A percentile compares a stretch with the other conserved stretches of the same genome.
These are phyloP conservation scores for Tenualosa ilisha DNA, from an alignment of 2,797 vertebrate genomes.

Conservation along the genomic window DNA sequence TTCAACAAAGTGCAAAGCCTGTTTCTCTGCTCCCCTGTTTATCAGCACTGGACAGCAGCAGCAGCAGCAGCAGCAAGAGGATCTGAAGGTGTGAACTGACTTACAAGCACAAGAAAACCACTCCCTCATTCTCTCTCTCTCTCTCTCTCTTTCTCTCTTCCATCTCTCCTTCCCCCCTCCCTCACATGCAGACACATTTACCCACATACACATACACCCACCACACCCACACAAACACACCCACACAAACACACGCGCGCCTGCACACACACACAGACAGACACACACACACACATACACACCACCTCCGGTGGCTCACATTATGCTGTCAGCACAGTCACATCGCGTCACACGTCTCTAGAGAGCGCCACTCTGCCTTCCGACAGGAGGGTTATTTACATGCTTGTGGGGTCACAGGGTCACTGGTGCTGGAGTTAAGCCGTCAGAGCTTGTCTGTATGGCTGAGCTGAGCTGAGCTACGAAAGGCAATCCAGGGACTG, in stretches of 20 bases:
- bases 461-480: background rate
- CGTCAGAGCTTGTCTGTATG: background rate
- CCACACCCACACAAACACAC: background rate
- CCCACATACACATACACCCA: background rate
- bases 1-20: background rate
- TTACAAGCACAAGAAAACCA: background rate
- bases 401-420: background rate
- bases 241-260: background rate
- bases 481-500: background rate
- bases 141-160: too few relatives aligned
- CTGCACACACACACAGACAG: background rate
- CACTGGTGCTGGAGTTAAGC: background rate
- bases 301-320: background rate
- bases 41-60: conserved; percentile 10
- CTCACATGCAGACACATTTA: background rate
- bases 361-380: background rate
- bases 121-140: background rate
- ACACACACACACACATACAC: background rate
- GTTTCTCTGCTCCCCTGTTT: background rate
- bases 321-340: conserved; percentile 1
- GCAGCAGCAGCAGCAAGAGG: background rate
- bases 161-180: too few relatives aligned
- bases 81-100: conserved; percentile 1
- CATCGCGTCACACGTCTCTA: background rate
- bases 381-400: background rate